Conservation (phyloP, 2,888 invertebrate genomes). For the Tholera decimalis region DNA sequence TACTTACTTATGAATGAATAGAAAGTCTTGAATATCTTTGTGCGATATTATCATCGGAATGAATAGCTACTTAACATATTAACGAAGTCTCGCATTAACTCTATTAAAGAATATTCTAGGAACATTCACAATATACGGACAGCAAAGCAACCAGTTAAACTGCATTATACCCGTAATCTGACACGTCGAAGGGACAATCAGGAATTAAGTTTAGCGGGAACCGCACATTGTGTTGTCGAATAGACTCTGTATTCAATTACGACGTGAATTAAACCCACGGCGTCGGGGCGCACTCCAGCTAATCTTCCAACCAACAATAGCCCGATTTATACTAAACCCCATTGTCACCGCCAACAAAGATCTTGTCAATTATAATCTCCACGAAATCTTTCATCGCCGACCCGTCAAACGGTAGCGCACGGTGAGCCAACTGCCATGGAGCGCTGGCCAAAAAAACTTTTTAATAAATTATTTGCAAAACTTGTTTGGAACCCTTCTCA, state of each 20-base stretch:
- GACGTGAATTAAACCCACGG: slow-evolving; percentile 78
- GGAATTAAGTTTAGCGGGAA: slow-evolving; percentile 83
- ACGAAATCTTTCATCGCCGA: slow-evolving; percentile 82
- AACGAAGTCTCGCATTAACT: slow-evolving; percentile 44
- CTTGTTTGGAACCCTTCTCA: slow-evolving; percentile 88
- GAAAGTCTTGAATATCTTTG: slow-evolving; percentile 43
- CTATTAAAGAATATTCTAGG: slow-evolving; percentile 68
- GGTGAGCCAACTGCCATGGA: slow-evolving; percentile 78
- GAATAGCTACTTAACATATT: slow-evolving; percentile 55
- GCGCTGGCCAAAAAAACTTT: slow-evolving; percentile 78
- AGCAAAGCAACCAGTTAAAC: slow-evolving; percentile 67
- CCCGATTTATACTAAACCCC: slow-evolving; percentile 84
- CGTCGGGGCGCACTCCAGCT: slow-evolving; percentile 79
- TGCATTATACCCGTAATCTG: slow-evolving; percentile 77
- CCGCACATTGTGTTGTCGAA: slow-evolving; percentile 74
- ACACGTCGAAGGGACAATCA: slow-evolving; percentile 78
- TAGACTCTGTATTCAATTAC: slow-evolving; percentile 81
- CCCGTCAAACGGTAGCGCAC: slow-evolving; percentile 89
- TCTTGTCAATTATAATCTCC: slow-evolving; percentile 91
- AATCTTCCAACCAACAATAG: slow-evolving; percentile 86
- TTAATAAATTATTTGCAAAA: slow-evolving; percentile 91
- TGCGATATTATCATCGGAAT: slow-evolving; percentile 33
- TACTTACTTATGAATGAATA: slow-evolving; percentile 30
- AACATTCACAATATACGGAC: slow-evolving; percentile 67
- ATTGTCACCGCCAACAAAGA: slow-evolving; percentile 89